These are phyloP conservation scores for Sarcophaga caerulescens DNA, from an alignment of 2,888 invertebrate species.

Conservation along the genomic window DNA sequence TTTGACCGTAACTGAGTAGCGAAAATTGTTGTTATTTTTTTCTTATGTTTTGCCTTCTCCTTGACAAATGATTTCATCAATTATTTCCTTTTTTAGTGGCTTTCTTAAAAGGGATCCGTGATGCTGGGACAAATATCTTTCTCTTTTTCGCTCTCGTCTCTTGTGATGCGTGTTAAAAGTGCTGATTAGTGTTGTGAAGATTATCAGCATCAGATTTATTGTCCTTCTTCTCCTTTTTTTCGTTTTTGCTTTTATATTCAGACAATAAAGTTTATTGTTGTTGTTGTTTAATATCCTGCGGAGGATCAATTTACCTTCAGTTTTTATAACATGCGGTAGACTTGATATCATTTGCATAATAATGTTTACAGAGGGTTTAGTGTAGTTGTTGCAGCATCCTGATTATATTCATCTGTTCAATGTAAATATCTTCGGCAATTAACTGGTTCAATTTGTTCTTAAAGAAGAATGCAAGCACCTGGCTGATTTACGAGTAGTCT, in stretches of 20 bases:
- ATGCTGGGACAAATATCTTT: neutral
- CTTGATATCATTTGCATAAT: constrained; percentile 63
- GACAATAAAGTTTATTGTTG: neutral
- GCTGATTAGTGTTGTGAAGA: constrained; percentile 63
- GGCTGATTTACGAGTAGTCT: neutral
- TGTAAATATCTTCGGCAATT: constrained; percentile 37
- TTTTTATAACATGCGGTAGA: constrained; percentile 66
- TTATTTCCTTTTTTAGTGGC: neutral
- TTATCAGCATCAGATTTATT: constrained; percentile 59
- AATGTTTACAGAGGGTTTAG: constrained; percentile 41
- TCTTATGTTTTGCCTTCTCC: constrained; percentile 28
- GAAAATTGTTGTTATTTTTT: constrained; percentile 52
- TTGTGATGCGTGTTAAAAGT: constrained; percentile 65
- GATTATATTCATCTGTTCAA: constrained; percentile 3
- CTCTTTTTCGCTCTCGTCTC: too few relatives aligned
- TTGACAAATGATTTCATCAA: constrained; percentile 65
- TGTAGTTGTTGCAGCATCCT: constrained; percentile 32
- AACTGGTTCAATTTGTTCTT: constrained; percentile 15
- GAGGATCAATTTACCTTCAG: constrained; percentile 64
- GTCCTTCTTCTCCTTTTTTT: constrained; percentile 17
- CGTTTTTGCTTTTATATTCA: neutral
- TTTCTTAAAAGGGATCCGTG: constrained; percentile 6
- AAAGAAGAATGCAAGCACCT: neutral
- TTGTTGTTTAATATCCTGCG: constrained; percentile 56
- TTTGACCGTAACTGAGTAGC: constrained; percentile 54